phyloP scores from a whole-genome alignment of 1,140 invertebrate genomes.

The Dermatophagoides farinae region DNA sequence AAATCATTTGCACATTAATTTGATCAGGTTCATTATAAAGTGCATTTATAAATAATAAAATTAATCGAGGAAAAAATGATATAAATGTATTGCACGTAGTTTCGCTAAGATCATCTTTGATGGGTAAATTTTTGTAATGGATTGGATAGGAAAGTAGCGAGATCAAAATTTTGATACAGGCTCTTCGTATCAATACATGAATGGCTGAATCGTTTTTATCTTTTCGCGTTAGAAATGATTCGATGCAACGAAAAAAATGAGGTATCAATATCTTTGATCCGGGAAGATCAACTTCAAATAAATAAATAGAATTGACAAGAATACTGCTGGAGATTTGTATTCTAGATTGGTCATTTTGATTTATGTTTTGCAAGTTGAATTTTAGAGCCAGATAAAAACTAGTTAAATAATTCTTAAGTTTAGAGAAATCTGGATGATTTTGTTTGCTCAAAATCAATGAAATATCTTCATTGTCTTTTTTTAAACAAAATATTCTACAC shows the following conservation, averaged over 20 bases:
- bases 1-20: conserved; percentile 67
- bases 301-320: conserved; percentile 51
- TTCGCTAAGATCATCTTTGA: conserved; percentile 32
- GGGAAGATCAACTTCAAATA: conserved; percentile 72
- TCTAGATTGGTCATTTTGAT: conserved; percentile 18
- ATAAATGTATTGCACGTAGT: conserved; percentile 39
- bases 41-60: conserved; percentile 64
- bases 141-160: conserved; percentile 71
- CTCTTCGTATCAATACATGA: conserved; percentile 57
- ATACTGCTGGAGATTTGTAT: conserved; percentile 46
- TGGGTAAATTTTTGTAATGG: conserved; percentile 46
- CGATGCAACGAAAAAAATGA: conserved; percentile 63
- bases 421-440: conserved; percentile 2
- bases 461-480: conserved; percentile 86
- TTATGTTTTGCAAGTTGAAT: conserved; percentile 41
- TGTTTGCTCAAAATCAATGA: conserved; percentile 39
- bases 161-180: conserved; percentile 68
- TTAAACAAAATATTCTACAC: conserved; percentile 84
- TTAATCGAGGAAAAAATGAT: conserved; percentile 54
- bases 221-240: conserved; percentile 41
- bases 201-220: conserved; percentile 24
- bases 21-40: conserved; percentile 65
- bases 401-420: conserved; percentile 47
- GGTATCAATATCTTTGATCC: conserved; percentile 78
- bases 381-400: conserved; percentile 79